These are phyloP conservation scores for Blera fallax DNA, from an alignment of 2,888 invertebrate species.

Conservation along the genomic window DNA sequence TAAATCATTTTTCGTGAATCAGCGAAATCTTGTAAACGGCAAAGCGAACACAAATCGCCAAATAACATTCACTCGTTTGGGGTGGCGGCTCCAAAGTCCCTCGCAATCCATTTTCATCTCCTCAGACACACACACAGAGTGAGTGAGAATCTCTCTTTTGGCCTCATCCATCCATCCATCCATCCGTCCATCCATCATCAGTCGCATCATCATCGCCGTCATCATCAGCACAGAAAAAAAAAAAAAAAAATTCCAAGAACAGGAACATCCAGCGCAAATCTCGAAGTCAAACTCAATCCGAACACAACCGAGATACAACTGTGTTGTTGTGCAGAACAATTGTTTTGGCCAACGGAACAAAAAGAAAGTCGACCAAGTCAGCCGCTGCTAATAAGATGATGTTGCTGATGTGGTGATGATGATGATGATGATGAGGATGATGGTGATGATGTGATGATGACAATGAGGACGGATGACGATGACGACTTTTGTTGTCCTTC, in stretches of 20 bases:
- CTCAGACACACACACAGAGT: conserved; percentile 1
- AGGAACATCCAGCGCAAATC: conserved; percentile 60
- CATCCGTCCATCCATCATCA: conserved; percentile 68
- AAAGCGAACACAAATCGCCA: conserved; percentile 69
- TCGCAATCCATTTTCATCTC: conserved; percentile 51
- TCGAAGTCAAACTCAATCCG: conserved; percentile 51
- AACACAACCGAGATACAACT: conserved; percentile 52
- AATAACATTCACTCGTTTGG: conserved; percentile 46
- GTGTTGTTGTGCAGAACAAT: conserved; percentile 58
- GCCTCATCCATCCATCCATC: conserved; percentile 48
- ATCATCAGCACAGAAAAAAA: conserved; percentile 7
- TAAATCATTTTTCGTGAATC: conserved; percentile 75
- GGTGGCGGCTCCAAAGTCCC: conserved; percentile 4
- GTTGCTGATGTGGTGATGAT: conserved; percentile 65
- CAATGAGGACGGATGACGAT: conserved; percentile 65
- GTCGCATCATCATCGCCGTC: conserved; percentile 60
- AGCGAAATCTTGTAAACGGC: conserved; percentile 73
- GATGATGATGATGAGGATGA: conserved; percentile 53
- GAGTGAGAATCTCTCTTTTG: conserved; percentile 15
- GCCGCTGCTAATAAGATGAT: conserved; percentile 71
- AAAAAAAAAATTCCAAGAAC: neutral
- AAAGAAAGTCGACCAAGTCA: conserved; percentile 61
- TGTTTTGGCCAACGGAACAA: conserved; percentile 47
- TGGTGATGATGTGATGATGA: conserved; percentile 70
- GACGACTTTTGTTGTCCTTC: conserved; percentile 57